Evolutionary conservation across 2,888 invertebrate genomes (phyloP).

Genomic region (Ferrisia virgata): DNA sequence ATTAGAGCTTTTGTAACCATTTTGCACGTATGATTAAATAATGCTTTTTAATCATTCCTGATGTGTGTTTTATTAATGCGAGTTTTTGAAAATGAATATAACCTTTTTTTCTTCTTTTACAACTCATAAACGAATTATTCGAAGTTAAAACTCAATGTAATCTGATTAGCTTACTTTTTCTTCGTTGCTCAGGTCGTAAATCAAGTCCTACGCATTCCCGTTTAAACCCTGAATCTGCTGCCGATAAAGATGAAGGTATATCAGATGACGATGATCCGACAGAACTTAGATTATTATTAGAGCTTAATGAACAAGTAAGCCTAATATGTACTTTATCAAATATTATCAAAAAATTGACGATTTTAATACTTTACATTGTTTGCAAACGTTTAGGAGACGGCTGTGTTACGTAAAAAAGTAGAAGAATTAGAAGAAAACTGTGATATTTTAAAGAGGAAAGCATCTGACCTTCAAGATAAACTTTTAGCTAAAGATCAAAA

Average conservation of each 20-base stretch:
- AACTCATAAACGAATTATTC: no score
- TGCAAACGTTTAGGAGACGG: conserved; percentile 65
- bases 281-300: conserved; percentile 78
- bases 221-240: conserved; percentile 63
- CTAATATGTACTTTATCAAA: no score
- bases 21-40: neutral
- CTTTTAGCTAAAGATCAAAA: conserved; percentile 55
- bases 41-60: neutral
- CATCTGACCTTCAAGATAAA: conserved; percentile 74
- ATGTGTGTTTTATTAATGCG: neutral
- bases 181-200: conserved; percentile 60
- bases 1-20: conserved; percentile 47
- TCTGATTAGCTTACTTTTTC: neutral
- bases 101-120: no score
- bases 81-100: neutral
- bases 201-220: conserved; percentile 61
- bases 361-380: neutral
- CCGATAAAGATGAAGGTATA: conserved; percentile 70
- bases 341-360: neutral
- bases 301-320: conserved; percentile 78
- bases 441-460: conserved; percentile 68
- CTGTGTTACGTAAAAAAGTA: conserved; percentile 76
- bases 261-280: conserved; percentile 78
- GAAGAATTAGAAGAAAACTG: conserved; percentile 80
- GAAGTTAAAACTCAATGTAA: neutral